Conservation (phyloP, 1,140 invertebrate species). For the Trypoxylus dichotomus region DNA sequence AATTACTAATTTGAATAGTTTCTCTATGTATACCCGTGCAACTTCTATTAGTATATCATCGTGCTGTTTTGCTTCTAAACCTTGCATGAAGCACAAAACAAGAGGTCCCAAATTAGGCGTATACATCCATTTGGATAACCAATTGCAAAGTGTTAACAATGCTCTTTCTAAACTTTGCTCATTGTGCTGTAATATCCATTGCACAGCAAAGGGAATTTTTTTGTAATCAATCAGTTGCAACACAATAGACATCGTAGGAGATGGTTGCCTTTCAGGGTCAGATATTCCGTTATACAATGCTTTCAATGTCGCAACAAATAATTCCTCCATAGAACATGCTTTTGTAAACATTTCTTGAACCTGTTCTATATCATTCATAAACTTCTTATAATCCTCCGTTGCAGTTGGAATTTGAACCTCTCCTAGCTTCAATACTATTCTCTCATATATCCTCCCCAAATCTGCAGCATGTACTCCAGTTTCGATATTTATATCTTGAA, state of each 20-base stretch:
- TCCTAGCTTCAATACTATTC: constrained; percentile 47
- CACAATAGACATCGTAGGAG: constrained; percentile 59
- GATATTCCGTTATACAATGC: constrained; percentile 55
- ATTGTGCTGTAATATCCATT: constrained; percentile 53
- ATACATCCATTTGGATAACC: constrained; percentile 57
- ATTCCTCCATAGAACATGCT: constrained; percentile 45
- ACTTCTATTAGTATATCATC: constrained; percentile 57
- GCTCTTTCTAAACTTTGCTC: constrained; percentile 53
- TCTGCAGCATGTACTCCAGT: constrained; percentile 35
- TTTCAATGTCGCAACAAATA: constrained; percentile 49
- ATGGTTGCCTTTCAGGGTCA: constrained; percentile 50
- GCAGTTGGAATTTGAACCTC: constrained; percentile 45
- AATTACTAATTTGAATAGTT: constrained; percentile 53
- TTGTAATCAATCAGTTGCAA: constrained; percentile 55
- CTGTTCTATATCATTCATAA: constrained; percentile 53
- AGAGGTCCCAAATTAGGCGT: constrained; percentile 57
- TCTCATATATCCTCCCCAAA: constrained; percentile 39
- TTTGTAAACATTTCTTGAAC: constrained; percentile 52
- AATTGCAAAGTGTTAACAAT: constrained; percentile 56
- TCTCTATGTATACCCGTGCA: constrained; percentile 55
- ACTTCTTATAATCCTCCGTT: constrained; percentile 44
- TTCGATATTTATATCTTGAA: constrained; percentile 42
- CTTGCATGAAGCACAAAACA: constrained; percentile 58
- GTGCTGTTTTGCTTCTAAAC: constrained; percentile 57
- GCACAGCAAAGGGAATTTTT: constrained; percentile 54